phyloP scores from a whole-genome alignment of 1,140 invertebrate genomes.

The Drosophila asahinai region DNA sequence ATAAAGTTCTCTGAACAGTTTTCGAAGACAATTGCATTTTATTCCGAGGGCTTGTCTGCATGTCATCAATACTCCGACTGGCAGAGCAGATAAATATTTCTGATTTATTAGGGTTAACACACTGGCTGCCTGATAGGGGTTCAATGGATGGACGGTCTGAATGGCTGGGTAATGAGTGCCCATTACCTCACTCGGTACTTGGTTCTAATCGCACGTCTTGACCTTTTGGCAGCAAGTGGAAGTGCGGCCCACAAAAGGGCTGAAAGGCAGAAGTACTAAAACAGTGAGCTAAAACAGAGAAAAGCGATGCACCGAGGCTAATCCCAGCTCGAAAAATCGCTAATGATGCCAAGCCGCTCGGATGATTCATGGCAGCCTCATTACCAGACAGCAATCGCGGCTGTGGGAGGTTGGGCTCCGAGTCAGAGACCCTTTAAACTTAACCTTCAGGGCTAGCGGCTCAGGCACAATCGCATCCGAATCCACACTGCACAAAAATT shows the following conservation, averaged over 20 bases:
- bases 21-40: conserved; percentile 37
- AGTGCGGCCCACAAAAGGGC: conserved; percentile 17
- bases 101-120: conserved; percentile 47
- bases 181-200: conserved; percentile 13
- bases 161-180: conserved; percentile 24
- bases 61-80: conserved; percentile 6
- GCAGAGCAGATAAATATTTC: conserved; percentile 8
- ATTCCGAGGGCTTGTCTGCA: conserved; percentile 25
- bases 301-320: conserved; percentile 33
- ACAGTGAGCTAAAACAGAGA: neutral
- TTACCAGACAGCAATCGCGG: conserved; percentile 26
- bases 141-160: conserved; percentile 8
- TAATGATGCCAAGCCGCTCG: conserved; percentile 47
- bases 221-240: conserved; percentile 29
- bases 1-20: conserved; percentile 36
- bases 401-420: conserved; percentile 18
- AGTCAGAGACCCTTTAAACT: conserved; percentile 71
- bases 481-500: neutral
- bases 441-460: conserved; percentile 64
- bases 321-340: conserved; percentile 46
- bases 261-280: conserved; percentile 4
- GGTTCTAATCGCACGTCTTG: conserved; percentile 26
- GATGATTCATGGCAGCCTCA: conserved; percentile 50
- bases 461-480: conserved; percentile 3
- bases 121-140: conserved; percentile 5